Base-by-base conservation (phyloP, 2,888 invertebrate species). In the Drosophila nr. medialis region DNA sequence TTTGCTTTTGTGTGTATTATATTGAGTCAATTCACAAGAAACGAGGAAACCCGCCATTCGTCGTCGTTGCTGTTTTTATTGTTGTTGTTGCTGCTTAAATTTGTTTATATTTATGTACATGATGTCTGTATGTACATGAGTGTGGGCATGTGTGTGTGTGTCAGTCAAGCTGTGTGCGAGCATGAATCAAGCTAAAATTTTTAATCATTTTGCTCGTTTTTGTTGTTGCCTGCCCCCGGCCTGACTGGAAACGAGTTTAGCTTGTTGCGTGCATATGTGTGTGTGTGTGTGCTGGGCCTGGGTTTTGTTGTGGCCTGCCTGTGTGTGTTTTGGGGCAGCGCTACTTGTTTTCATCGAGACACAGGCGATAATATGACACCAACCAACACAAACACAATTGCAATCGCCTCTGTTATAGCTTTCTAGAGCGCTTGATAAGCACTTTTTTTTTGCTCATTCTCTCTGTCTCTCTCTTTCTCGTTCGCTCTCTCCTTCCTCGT, bases 21-120 rank as follows among this genome's bases (percentile, higher is more conserved):
- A 80, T 81, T 83, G 82, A 88, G 86, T 88, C 89, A 87, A 87
- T 91, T 91, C 90, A 88, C 77, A 86, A 89, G 90, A 91, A 91
- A 91, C 89, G 90, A 91, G 91, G 91, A 91, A 91, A 91, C 91
- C 91, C 91, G 89, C 90, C 77, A 77, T 45, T 83, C 77, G 70
- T 64, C 62, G 77, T 63, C 65, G 77, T 34, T 49, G 73, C 75
- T 60, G 77, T 45, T 64, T 72, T 56, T 51, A 61, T 59, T 40
- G 77, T 51, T 32, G 62, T 71, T 72, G 53, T 71, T 72, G 74
- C 68, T 67, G 74, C 42, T 67, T 77, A 73, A 68, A 77, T 75
- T 74, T 75, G 73, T 81, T 74, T 75, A 77, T 78, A 73, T 77
- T 71, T 60, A 67, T 64, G 45, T 45, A 45, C 15, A 45, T 15